phyloP scores from a whole-genome alignment of 35 echinoderm and acorn worm genomes.

The Ophioderma brevispina region DNA sequence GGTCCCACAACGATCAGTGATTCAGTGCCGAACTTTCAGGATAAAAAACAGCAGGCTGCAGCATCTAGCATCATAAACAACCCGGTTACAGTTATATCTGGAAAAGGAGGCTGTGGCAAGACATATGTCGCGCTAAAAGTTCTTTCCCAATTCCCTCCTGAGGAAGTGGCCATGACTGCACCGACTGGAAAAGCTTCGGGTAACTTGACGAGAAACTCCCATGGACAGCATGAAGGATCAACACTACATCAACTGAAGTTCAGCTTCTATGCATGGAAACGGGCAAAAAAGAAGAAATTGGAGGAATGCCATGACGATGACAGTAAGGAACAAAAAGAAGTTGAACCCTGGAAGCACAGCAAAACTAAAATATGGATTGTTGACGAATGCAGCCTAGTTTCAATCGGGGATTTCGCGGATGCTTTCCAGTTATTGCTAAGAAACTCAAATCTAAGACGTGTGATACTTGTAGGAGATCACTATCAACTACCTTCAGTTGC shows the following conservation, averaged over 20 bases:
- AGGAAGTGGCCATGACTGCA: background rate
- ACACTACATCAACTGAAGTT: background rate
- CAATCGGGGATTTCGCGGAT: background rate
- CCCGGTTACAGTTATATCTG: background rate
- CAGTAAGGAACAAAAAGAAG: background rate
- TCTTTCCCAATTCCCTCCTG: background rate
- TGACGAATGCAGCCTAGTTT: background rate
- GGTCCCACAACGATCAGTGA: no score
- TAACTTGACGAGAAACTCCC: background rate
- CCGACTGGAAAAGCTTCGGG: background rate
- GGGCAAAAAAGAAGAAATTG: background rate
- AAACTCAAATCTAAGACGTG: background rate
- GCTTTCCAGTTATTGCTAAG: background rate
- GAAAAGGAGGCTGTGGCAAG: background rate
- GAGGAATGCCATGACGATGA: background rate
- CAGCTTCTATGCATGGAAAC: background rate
- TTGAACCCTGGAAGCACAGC: background rate
- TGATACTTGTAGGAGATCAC: background rate
- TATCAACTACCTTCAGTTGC: background rate
- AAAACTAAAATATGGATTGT: background rate
- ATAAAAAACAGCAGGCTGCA: background rate
- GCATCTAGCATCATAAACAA: background rate
- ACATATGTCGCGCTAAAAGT: background rate
- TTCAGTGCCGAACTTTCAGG: background rate
- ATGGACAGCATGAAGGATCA: background rate